These are phyloP conservation scores for Florisuga fusca DNA, from an alignment of 2,797 vertebrate genomes.

Conservation along the genomic window DNA sequence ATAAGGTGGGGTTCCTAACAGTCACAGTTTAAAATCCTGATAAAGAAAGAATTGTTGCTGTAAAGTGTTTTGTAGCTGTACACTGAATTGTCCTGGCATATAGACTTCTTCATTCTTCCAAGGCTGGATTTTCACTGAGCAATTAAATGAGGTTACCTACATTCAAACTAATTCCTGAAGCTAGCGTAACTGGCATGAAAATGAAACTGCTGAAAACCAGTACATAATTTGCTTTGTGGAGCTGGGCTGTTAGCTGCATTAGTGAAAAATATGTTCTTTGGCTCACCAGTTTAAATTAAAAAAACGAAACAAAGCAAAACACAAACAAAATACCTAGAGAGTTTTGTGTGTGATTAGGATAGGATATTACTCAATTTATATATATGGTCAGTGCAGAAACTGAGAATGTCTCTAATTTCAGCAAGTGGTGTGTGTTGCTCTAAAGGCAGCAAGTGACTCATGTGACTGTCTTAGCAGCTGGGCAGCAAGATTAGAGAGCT, in stretches of 20 bases:
- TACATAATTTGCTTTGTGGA: neutral
- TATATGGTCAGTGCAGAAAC: neutral
- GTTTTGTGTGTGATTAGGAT: neutral
- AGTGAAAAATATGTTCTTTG: neutral
- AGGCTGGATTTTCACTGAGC: neutral
- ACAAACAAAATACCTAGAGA: neutral
- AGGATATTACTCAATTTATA: neutral
- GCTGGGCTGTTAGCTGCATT: neutral
- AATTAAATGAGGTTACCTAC: constrained; percentile 6
- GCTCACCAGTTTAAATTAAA: neutral
- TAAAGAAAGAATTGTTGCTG: constrained; percentile 35
- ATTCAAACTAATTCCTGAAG: neutral
- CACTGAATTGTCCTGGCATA: neutral
- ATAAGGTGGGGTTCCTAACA: neutral
- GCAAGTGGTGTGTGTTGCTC: constrained; percentile 65
- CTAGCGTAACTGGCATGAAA: neutral
- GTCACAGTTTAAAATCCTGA: constrained; percentile 23
- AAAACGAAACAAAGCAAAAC: no score
- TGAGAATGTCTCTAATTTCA: constrained; percentile 64
- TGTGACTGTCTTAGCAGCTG: constrained; percentile 71
- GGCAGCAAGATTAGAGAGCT: constrained; percentile 70
- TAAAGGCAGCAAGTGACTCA: constrained; percentile 73
- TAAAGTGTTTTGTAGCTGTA: constrained; percentile 30
- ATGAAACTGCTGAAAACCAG: neutral
- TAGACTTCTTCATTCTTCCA: neutral